Evolutionary conservation across 2,888 invertebrate genomes (phyloP).

Genomic region (Branchinecta sandiegonensis): DNA sequence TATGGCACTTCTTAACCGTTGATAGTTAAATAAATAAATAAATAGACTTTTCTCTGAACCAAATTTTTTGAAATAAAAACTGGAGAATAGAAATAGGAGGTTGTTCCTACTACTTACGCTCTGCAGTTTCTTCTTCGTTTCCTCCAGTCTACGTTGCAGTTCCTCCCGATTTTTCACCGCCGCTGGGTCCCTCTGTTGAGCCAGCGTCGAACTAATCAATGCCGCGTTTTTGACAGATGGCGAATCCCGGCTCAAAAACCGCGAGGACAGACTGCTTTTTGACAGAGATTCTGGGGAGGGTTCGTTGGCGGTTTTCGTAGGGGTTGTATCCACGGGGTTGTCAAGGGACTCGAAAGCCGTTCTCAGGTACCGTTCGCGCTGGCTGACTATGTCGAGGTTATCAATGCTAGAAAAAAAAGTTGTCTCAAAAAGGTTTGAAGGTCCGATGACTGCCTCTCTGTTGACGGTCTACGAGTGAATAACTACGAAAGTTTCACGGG

Average conservation of each 20-base stretch:
- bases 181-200: constrained; percentile 43
- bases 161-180: constrained; percentile 56
- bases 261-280: constrained; percentile 30
- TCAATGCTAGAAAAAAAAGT: constrained; percentile 32
- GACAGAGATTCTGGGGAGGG: constrained; percentile 25
- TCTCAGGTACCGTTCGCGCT: constrained; percentile 36
- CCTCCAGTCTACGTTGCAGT: constrained; percentile 61
- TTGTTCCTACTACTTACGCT: constrained; percentile 47
- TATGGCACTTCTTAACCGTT: no score
- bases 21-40: no score
- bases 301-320: constrained; percentile 24
- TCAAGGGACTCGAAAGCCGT: constrained; percentile 46
- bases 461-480: background rate
- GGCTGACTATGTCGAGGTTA: constrained; percentile 35
- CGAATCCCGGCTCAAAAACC: constrained; percentile 27
- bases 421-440: background rate
- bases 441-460: background rate
- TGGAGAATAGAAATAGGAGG: background rate
- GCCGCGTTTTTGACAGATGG: constrained; percentile 28
- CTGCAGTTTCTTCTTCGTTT: constrained; percentile 69
- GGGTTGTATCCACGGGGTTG: constrained; percentile 33
- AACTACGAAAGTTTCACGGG: no score
- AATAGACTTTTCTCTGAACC: background rate
- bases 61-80: no score
- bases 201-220: constrained; percentile 30